These are phyloP conservation scores for Schizopygopsis pylzovi DNA, from an alignment of 2,797 vertebrate genomes.

Conservation along the genomic window DNA sequence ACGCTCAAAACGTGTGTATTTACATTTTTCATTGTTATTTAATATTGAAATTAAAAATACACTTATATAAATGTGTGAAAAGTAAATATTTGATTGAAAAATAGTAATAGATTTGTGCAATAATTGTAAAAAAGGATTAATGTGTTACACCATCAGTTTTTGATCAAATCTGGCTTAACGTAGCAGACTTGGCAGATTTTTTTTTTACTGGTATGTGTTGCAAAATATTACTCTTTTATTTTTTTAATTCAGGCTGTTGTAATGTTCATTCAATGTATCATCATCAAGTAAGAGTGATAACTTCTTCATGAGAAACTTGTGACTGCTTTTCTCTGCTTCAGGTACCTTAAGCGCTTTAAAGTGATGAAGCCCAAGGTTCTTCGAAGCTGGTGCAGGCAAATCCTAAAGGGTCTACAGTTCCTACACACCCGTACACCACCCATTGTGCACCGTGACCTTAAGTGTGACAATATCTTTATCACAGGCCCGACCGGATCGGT, in stretches of 20 bases:
- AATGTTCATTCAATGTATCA: neutral
- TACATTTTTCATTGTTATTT: neutral
- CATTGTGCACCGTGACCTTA: conserved; percentile 96
- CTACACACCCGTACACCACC: conserved; percentile 94
- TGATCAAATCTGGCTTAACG: neutral
- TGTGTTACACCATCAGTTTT: neutral
- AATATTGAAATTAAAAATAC: neutral
- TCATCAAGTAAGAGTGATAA: neutral
- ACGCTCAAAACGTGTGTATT: conserved; percentile 92
- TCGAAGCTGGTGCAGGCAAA: conserved; percentile 96
- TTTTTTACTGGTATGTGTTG: neutral
- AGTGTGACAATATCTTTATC: conserved; percentile 98
- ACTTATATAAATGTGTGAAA: neutral
- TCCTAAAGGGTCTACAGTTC: conserved; percentile 94
- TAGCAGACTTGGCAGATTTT: neutral
- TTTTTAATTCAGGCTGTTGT: neutral
- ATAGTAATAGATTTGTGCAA: neutral
- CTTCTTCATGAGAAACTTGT: neutral
- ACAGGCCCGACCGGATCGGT: conserved; percentile 96
- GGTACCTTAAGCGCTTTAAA: conserved; percentile 96
- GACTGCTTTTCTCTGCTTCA: conserved; percentile 59
- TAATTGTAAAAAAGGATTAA: neutral
- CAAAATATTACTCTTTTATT: neutral
- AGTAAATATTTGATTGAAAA: neutral
- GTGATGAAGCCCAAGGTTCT: conserved; percentile 98